phyloP scores from a whole-genome alignment of 2,888 invertebrate genomes.

The Thera obeliscata region DNA sequence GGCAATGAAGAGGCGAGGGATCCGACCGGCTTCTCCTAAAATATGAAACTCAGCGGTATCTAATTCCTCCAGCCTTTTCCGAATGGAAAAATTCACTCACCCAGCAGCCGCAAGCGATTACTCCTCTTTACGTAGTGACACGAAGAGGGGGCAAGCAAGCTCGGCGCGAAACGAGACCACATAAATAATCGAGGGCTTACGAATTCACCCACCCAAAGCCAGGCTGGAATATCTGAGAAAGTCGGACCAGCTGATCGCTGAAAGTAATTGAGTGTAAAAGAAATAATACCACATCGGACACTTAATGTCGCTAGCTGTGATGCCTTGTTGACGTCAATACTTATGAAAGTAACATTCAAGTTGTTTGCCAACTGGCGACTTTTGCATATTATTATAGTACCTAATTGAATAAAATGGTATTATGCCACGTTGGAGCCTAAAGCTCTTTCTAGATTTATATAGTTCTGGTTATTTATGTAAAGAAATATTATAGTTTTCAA shows the following conservation, averaged over 20 bases:
- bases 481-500: background rate
- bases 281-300: conserved; percentile 38
- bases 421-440: background rate
- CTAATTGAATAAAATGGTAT: background rate
- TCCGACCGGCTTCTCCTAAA: conserved; percentile 59
- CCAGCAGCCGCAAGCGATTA: conserved; percentile 74
- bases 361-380: conserved; percentile 10
- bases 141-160: conserved; percentile 57
- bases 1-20: conserved; percentile 41
- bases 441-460: too few relatives aligned
- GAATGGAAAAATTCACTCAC: conserved; percentile 79
- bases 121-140: conserved; percentile 73
- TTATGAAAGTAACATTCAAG: conserved; percentile 34
- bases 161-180: conserved; percentile 59
- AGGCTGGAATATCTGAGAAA: conserved; percentile 64
- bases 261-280: conserved; percentile 61
- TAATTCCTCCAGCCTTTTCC: conserved; percentile 76
- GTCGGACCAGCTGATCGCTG: conserved; percentile 66
- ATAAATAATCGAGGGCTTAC: conserved; percentile 80
- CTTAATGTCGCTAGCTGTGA: conserved; percentile 35
- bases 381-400: conserved; percentile 2
- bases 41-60: conserved; percentile 69
- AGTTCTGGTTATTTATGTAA: background rate
- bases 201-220: conserved; percentile 62
- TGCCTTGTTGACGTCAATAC: conserved; percentile 33